Evolutionary conservation across 2,888 invertebrate species (phyloP), one percentile per base, ranked within the genome.

Genomic region (Morpho helenor): DNA sequence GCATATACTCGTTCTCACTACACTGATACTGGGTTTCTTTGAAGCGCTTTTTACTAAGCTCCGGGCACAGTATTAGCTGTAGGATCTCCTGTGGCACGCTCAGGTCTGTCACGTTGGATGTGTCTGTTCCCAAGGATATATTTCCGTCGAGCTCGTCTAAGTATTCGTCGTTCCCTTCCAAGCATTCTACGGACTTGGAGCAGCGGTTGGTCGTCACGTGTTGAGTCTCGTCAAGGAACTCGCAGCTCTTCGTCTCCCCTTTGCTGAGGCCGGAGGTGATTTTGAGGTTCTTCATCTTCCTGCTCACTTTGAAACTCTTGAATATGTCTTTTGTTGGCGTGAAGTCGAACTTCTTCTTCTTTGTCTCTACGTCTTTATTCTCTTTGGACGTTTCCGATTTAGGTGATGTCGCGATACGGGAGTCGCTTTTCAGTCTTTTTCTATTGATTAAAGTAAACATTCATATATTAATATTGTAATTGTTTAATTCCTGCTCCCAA

Each of bases 281-380:
- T 58, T 88, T 89, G 0, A 84, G 66, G 54, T 80, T 81, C 57
- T 86, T 87, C 82, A 83, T 84, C 62, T 87, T 88, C 55, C 84
- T 76, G 52, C 83, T 82, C 47, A 68, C 87, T 62, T 84, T 84
- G 75, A 89, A 90, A 66, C 84, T 91, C 64, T 82, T 87, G 76
- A 91, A 89, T 43, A 91, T 84, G 65, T 90, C 87, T 0, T 84
- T 75, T 0, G 88, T 80, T 1, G 91, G 90, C 0, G 91, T 79
- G 76, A 91, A 87, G 74, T 91, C 91, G 72, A 91, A 91, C 49
- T 82, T 82, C 68, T 91, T 91, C 75, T 91, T 91, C 61, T 90
- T 89, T 0, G 85, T 80, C 46, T 86, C 87, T 5, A 82, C 78
- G 66, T 85, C 82, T 61, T 79, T 54, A 47, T 42, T 78, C 45